phyloP scores from a whole-genome alignment of 2,888 invertebrate species.

The Ectemnius cavifrons region DNA sequence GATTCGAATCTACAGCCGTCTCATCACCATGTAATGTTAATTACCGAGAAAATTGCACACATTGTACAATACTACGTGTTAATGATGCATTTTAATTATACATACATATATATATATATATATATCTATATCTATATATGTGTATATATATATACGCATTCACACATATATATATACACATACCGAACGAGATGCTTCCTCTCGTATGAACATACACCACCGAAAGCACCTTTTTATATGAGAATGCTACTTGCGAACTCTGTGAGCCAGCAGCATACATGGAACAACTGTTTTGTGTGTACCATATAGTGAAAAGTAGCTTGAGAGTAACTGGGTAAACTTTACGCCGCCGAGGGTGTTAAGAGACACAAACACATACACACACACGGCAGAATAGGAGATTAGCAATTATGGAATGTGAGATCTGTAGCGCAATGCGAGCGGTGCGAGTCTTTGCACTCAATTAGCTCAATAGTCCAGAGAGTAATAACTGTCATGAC shows the following conservation, averaged over 20 bases:
- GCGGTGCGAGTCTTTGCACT: constrained; percentile 12
- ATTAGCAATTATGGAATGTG: constrained; percentile 28
- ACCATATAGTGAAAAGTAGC: constrained; percentile 52
- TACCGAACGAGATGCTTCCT: constrained; percentile 57
- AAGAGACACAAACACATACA: too few relatives aligned
- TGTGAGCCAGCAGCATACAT: constrained; percentile 52
- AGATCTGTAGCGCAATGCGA: constrained; percentile 56
- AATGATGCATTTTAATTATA: constrained; percentile 57
- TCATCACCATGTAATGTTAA: constrained; percentile 66
- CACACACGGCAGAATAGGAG: constrained; percentile 36
- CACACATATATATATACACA: constrained; percentile 9
- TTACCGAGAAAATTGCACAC: constrained; percentile 64
- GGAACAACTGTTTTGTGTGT: constrained; percentile 44
- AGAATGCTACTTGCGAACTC: constrained; percentile 55
- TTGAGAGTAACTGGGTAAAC: constrained; percentile 52
- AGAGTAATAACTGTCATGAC: too few relatives aligned
- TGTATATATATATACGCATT: constrained; percentile 8
- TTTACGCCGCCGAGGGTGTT: constrained; percentile 55
- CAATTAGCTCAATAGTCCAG: not conserved
- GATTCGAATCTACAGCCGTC: constrained; percentile 65
- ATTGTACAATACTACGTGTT: constrained; percentile 71
- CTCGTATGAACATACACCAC: constrained; percentile 44
- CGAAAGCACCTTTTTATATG: constrained; percentile 58
- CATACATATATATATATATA: constrained; percentile 44
- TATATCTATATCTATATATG: constrained; percentile 16